Evolutionary conservation across 2,113 vertebrate genomes (phyloP).

Genomic region (Psilopsiagon aymara): DNA sequence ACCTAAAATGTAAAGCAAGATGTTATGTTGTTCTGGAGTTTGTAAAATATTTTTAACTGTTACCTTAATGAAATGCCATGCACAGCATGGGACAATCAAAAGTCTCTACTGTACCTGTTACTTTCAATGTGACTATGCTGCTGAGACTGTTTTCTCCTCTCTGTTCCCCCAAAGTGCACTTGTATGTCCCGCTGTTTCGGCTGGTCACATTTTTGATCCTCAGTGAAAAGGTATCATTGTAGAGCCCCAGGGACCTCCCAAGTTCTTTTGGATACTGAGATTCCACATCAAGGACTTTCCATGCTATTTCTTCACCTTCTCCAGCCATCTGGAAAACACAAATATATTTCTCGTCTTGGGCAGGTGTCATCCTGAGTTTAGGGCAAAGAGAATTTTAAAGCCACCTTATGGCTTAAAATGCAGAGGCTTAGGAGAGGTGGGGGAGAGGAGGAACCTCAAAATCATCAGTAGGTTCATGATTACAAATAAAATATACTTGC

Average conservation of each 20-base stretch:
- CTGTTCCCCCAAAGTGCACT: constrained; percentile 43
- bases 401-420: background rate
- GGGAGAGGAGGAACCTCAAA: background rate
- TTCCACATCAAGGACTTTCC: background rate
- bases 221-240: constrained; percentile 42
- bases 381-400: background rate
- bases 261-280: background rate
- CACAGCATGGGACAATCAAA: background rate
- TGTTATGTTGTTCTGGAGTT: background rate
- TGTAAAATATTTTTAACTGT: background rate
- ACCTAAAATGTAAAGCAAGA: constrained; percentile 59
- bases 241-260: background rate
- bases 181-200: constrained; percentile 57
- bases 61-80: rapidly evolving
- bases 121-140: constrained; percentile 48
- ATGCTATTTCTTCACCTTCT: background rate
- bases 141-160: constrained; percentile 47
- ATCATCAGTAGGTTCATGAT: background rate
- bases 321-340: constrained; percentile 61
- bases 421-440: background rate
- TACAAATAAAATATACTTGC: background rate
- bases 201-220: constrained; percentile 63
- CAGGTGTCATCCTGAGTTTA: background rate
- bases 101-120: constrained; percentile 73
- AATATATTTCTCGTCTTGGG: background rate